Percentiles rank a stretch among this genome's conserved stretches.
Conservation (phyloP, 2,113 vertebrate genomes). For the Tiliqua scincoides region DNA sequence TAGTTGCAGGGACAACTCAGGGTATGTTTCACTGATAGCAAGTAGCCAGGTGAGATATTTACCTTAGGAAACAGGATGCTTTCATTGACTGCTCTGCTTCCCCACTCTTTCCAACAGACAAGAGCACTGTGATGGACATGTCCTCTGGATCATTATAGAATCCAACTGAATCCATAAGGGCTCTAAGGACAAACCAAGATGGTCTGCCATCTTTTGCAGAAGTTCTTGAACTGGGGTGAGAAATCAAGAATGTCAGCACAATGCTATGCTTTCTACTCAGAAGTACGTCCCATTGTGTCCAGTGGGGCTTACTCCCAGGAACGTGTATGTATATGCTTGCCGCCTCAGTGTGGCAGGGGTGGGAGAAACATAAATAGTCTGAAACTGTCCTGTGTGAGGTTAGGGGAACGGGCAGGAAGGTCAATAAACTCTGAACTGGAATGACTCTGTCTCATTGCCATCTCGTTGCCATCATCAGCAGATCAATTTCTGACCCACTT, state of each 20-base stretch:
- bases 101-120: background rate
- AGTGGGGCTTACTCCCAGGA: too few species aligned
- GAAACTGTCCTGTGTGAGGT: background rate
- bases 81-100: background rate
- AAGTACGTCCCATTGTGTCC: too few species aligned
- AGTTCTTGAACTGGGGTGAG: background rate
- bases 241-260: too few species aligned
- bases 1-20: slow-evolving; percentile 87
- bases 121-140: too few species aligned
- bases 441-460: background rate
- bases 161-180: background rate
- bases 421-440: background rate
- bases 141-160: background rate
- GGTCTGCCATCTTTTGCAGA: background rate
- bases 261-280: too few species aligned
- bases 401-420: background rate
- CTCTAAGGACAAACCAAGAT: too few species aligned
- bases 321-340: too few species aligned
- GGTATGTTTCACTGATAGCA: too few species aligned
- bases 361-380: background rate
- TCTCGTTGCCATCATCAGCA: background rate
- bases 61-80: too few species aligned
- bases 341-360: background rate
- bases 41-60: too few species aligned
- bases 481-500: background rate